Evolutionary conservation across 2,797 vertebrate genomes (phyloP), one percentile per base, ranked within the genome.

Genomic region (Gymnoscopelus microlampas): DNA sequence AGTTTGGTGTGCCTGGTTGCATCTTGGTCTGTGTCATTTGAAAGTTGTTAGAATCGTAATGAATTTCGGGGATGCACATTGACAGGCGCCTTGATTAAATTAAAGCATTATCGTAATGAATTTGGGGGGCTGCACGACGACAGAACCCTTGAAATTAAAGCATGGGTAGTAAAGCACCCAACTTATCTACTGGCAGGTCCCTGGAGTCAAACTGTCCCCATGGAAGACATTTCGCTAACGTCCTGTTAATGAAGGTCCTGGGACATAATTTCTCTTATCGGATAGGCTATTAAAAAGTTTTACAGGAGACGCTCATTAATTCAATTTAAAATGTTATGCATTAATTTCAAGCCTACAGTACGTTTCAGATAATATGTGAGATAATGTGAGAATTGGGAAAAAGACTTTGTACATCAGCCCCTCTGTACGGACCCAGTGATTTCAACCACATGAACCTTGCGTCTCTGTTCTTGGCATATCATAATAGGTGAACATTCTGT

Each of bases 271-370:
- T 65, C 63, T 78, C 78, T 81, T 75, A 81, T 86, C 76, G 48
- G 47, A 68, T 54, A 63, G 80, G 53, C 77, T 78, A 80, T 80
- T 83, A 78, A 85, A 87, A 72, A 0, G 66, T 81, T 83, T 84
- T 74, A 63, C 32, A 59, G 63, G 39, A 65, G 55, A 19, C 3
- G 15, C 75, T 78, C 77, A 77, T 87, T 82, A 81, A 82, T 83
- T 78, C 60, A 75, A 69, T 79, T 85, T 73, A 73, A 85, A 85
- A 73, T 86, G 74, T 56, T 74, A 85, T 81, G 74, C 71, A 54
- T 60, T 61, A 66, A 73, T 79, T 82, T 80, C 49, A 49, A 24
- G 48, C 66, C 70, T 14, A 70, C 32, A 35, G 32, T 35, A 71
- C 29, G 61, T 71, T 71, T 66, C 24, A n/a, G n/a, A 61, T 64